Percentiles rank a stretch among this genome's conserved stretches.
Conservation (phyloP, 1,140 invertebrate genomes). For the Leguminivora glycinivorella region DNA sequence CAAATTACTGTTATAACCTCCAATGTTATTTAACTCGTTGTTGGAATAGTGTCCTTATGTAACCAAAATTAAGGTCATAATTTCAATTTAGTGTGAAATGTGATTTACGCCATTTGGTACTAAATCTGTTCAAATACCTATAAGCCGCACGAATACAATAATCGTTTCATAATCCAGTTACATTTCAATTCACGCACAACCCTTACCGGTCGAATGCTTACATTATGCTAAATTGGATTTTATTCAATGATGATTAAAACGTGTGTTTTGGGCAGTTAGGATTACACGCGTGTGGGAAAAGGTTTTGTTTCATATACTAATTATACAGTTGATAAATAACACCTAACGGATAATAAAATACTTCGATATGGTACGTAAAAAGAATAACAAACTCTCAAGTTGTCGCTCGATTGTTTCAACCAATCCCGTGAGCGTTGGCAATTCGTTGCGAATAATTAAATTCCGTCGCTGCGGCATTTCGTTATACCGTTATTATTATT, state of each 20-base stretch:
- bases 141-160: conserved; percentile 26
- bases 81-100: neutral
- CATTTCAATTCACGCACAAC: conserved; percentile 25
- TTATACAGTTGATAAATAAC: neutral
- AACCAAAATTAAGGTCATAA: neutral
- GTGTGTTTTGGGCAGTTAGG: neutral
- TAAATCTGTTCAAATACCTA: conserved; percentile 5
- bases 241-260: neutral
- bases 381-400: neutral
- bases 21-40: neutral
- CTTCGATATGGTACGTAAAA: neutral
- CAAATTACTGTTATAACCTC: neutral
- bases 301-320: neutral
- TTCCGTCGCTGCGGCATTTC: conserved; percentile 45
- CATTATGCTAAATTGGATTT: conserved; percentile 1
- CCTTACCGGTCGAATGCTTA: neutral
- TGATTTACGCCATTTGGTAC: neutral
- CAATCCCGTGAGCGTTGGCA: conserved; percentile 44
- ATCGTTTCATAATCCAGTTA: conserved; percentile 27
- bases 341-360: neutral
- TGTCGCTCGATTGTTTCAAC: conserved; percentile 21
- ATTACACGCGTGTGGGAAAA: neutral
- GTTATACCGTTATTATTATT: conserved; percentile 43
- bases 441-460: conserved; percentile 62
- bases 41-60: neutral